Conservation (phyloP, 1,140 invertebrate species). For the Muscidifurax raptorellus region DNA sequence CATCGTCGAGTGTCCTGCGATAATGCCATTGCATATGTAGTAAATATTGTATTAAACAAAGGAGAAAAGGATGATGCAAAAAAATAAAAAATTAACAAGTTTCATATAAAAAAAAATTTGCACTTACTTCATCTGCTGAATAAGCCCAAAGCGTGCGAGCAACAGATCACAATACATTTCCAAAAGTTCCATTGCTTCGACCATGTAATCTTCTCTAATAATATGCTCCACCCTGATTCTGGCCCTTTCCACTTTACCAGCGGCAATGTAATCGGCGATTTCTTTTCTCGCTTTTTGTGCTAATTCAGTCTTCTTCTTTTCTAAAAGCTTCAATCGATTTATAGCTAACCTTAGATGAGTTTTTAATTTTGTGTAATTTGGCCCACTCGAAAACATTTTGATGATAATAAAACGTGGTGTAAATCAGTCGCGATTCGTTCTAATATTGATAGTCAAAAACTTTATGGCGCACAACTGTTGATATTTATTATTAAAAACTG, state of each 20-base stretch:
- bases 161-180: slow-evolving; percentile 99
- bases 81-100: slow-evolving; percentile 4
- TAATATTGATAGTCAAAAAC: not conserved
- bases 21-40: not conserved
- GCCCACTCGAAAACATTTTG: slow-evolving; percentile 89
- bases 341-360: slow-evolving; percentile 95
- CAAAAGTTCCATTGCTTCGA: slow-evolving; percentile 98
- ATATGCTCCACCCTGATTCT: slow-evolving; percentile 99
- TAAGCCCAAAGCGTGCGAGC: slow-evolving; percentile 96
- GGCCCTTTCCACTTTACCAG: slow-evolving; percentile 93
- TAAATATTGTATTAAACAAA: slow-evolving; percentile 5
- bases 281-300: slow-evolving; percentile 97
- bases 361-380: slow-evolving; percentile 97
- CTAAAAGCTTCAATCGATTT: slow-evolving; percentile 94
- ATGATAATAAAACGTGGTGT: not conserved
- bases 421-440: not conserved
- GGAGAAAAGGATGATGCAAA: not conserved
- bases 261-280: slow-evolving; percentile 96
- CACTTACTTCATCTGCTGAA: slow-evolving; percentile 96
- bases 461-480: not conserved
- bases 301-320: slow-evolving; percentile 99
- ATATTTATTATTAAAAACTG: not conserved
- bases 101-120: not conserved
- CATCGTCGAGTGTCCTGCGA: slow-evolving; percentile 91
- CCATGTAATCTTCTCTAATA: slow-evolving; percentile 98